These are phyloP conservation scores for Toxotes jaculatrix DNA, from an alignment of 2,113 vertebrate species.

Conservation along the genomic window DNA sequence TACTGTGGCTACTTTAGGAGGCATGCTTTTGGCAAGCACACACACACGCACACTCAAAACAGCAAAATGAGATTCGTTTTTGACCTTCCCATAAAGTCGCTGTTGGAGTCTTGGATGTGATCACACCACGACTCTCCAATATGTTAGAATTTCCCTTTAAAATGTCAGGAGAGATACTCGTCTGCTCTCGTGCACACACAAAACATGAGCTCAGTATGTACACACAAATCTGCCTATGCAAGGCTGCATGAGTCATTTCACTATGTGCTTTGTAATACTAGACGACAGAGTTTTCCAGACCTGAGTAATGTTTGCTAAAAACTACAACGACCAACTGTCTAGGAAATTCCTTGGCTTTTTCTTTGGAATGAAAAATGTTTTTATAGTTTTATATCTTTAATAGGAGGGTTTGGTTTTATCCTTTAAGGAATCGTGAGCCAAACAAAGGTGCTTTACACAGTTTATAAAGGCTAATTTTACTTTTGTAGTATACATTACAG, in stretches of 20 bases:
- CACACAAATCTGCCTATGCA: neutral
- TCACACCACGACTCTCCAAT: conserved; percentile 19
- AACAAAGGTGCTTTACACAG: no score
- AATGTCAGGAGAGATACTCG: conserved; percentile 23
- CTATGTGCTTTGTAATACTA: neutral
- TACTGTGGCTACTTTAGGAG: conserved; percentile 55
- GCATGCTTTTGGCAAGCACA: conserved; percentile 49
- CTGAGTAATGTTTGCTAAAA: no score
- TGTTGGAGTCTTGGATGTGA: conserved; percentile 23
- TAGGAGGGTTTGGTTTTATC: no score
- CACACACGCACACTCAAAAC: conserved; percentile 35
- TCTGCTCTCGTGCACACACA: neutral
- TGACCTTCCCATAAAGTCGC: conserved; percentile 65
- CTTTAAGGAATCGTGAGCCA: neutral
- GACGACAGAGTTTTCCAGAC: neutral
- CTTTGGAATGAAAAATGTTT: no score
- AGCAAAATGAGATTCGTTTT: conserved; percentile 53
- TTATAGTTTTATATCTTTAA: no score
- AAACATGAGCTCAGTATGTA: neutral
- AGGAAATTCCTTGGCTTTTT: no score
- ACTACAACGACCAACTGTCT: neutral
- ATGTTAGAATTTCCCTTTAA: conserved; percentile 44
- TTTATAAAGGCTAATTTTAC: conserved; percentile 3
- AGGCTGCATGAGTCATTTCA: neutral
- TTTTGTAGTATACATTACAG: neutral